Evolutionary conservation across 2,888 invertebrate genomes (phyloP).

Genomic region (Achlya flavicornis): DNA sequence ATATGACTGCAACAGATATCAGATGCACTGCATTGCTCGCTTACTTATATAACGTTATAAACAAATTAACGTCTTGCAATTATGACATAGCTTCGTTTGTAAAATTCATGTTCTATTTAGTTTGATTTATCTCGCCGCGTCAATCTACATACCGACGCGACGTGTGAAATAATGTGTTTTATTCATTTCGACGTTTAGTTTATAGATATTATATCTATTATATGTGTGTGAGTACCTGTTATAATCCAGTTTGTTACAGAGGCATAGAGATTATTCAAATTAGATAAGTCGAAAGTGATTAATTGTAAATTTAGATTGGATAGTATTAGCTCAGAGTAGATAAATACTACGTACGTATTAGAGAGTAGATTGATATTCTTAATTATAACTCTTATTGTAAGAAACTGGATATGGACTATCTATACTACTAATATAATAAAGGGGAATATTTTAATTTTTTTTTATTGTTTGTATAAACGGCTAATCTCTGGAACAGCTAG

Average conservation of each 20-base stretch:
- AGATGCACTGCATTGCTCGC: not conserved
- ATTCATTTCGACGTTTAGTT: not conserved
- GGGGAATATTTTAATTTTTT: too few relatives aligned
- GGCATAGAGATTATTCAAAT: conserved; percentile 3
- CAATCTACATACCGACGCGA: not conserved
- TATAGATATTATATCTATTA: not conserved
- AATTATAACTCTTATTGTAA: too few relatives aligned
- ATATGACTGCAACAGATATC: conserved; percentile 5
- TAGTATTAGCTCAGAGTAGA: too few relatives aligned
- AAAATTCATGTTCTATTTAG: not conserved
- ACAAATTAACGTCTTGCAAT: not conserved
- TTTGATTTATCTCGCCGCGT: not conserved
- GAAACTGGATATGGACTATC: too few relatives aligned
- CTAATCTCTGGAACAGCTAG: too few relatives aligned
- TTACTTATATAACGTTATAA: conserved; percentile 5
- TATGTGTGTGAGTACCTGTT: not conserved
- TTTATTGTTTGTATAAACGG: too few relatives aligned
- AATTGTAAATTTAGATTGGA: not conserved
- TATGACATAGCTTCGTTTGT: not conserved
- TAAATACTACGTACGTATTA: too few relatives aligned
- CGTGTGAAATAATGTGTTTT: not conserved
- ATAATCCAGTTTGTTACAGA: conserved; percentile 1
- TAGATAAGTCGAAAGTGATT: not conserved
- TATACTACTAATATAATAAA: too few relatives aligned
- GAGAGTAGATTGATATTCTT: not conserved